Base-by-base conservation (phyloP, 2,113 vertebrate genomes). In the Pavo muticus region DNA sequence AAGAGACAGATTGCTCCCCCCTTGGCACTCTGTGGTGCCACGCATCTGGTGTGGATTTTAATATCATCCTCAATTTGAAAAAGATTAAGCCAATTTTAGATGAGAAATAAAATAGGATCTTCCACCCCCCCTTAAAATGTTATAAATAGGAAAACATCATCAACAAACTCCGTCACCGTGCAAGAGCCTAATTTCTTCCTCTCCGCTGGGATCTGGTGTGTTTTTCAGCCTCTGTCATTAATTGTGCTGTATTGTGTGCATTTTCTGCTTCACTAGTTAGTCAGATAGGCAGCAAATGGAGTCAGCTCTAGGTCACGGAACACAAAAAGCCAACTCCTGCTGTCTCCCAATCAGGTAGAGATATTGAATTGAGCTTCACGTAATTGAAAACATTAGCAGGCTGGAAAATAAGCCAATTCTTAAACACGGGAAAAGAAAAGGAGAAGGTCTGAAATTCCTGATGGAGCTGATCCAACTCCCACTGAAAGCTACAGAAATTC, bases 181-280 rank as follows among this genome's bases (percentile, higher is more conserved):
- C 86, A 93, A 88, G 90, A 97, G 82, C 92, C 93, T 97, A 95
- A 95, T 96, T 97, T 95, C 90, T 92, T 87, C 85, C 91, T 82
- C 80, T 97, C 97, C 73, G 0, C 76, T 93, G 83, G 96, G 98
- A 94, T 93, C 78, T 80, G 88, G 94, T 92, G 96, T 97, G 96
- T 93, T 98, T 98, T 98, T 98, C 97, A 97, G 97, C 89, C 97
- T 93, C 93, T 94, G 95, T 95, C 97, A 97, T 98, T 98, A 98
- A 98, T 97, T 98, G 98, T 98, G 96, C 97, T 96, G 98, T 95
- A 98, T 97, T 98, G 97, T 98, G 97, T 98, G 97, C 96, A 96
- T 99, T 99, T 99, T 99, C 98, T 98, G 98, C 98, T 97, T 98
- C 95, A 96, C 98, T 97, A 97, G 96, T 79, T 96, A 96, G 95